phyloP scores from a whole-genome alignment of 2,113 vertebrate genomes.

The Enhydra lutris region DNA sequence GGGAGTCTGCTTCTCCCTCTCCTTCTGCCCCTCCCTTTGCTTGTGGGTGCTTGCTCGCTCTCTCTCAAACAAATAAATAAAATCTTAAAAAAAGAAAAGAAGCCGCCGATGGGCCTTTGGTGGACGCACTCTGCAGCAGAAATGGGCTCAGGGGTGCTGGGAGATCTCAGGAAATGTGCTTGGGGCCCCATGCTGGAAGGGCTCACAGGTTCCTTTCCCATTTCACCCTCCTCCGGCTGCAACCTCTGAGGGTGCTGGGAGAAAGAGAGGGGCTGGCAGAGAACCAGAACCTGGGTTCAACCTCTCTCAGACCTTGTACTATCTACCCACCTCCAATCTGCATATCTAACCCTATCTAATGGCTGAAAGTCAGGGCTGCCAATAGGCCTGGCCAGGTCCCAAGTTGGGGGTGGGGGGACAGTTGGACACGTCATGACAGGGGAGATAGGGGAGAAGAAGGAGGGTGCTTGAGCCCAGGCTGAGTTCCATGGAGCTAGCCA shows the following conservation, averaged over 20 bases:
- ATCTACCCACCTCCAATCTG: neutral
- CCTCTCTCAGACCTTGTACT: neutral
- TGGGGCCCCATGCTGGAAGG: neutral
- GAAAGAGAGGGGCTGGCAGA: neutral
- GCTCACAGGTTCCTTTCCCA: neutral
- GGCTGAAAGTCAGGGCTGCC: neutral
- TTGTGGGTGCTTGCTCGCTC: neutral
- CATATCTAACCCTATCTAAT: neutral
- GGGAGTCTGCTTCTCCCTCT: neutral
- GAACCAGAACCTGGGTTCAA: neutral
- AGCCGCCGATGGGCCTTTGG: accelerated
- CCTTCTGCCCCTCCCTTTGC: neutral
- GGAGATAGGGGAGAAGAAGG: neutral
- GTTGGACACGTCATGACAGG: neutral
- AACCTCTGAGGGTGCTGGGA: neutral
- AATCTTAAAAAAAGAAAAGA: neutral
- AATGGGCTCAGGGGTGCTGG: neutral
- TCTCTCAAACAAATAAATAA: neutral
- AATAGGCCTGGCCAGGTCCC: neutral
- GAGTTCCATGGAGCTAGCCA: neutral
- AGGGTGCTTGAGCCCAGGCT: neutral
- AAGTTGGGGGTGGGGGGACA: neutral
- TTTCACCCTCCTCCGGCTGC: neutral
- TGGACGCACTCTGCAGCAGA: neutral
- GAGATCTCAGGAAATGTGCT: neutral